A percentile compares a stretch with the other conserved stretches of the same genome.
Evolutionary conservation across 2,888 invertebrate genomes (phyloP).

Genomic region (Noctua janthina): DNA sequence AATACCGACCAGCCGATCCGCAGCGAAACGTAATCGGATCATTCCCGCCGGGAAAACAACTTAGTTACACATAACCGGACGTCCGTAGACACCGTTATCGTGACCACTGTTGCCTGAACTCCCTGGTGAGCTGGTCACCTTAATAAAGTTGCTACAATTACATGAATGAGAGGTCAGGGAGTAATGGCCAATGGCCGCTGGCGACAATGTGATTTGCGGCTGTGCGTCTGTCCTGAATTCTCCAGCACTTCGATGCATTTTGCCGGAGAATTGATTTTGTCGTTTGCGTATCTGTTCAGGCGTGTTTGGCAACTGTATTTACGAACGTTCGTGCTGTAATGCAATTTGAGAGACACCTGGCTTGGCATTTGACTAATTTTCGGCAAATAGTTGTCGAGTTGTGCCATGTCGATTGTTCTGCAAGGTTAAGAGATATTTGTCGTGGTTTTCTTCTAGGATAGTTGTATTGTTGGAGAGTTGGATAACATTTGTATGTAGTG

Average conservation of each 20-base stretch:
- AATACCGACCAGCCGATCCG: constrained; percentile 51
- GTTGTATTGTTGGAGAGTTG: fast-evolving
- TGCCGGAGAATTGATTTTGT: constrained; percentile 60
- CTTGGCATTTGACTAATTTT: constrained; percentile 3
- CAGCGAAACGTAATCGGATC: constrained; percentile 67
- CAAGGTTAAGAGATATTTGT: neutral
- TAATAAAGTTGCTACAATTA: constrained; percentile 13
- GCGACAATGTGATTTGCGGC: constrained; percentile 69
- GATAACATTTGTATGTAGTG: neutral
- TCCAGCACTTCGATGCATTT: constrained; percentile 56
- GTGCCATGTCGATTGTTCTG: neutral
- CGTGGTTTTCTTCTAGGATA: neutral
- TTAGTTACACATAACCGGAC: constrained; percentile 71
- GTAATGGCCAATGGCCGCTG: constrained; percentile 47
- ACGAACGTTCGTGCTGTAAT: constrained; percentile 24
- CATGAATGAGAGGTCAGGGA: constrained; percentile 42
- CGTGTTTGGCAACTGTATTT: constrained; percentile 24
- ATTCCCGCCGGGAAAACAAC: constrained; percentile 71
- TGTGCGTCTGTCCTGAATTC: constrained; percentile 50
- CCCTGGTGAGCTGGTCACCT: constrained; percentile 15
- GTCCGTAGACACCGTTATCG: constrained; percentile 62
- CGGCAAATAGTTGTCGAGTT: neutral
- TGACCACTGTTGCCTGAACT: constrained; percentile 57
- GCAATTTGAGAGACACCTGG: constrained; percentile 19
- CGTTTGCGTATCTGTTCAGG: constrained; percentile 38